phyloP scores from a whole-genome alignment of 2,888 invertebrate species.

The Chaitophorus viminalis region DNA sequence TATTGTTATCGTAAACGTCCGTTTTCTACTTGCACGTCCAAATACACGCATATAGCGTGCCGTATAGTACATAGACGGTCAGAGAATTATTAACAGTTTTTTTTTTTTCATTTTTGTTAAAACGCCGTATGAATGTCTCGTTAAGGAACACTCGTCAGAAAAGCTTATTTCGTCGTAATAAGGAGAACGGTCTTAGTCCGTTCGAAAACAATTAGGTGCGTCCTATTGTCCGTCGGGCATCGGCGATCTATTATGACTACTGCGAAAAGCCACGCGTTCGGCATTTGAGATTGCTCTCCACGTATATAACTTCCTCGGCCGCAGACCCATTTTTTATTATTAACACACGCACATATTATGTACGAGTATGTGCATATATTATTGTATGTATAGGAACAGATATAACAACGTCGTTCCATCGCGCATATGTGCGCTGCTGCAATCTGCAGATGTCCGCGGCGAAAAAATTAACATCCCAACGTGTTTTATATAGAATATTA shows the following conservation, averaged over 20 bases:
- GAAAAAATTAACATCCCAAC: neutral
- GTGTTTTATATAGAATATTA: neutral
- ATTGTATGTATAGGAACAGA: neutral
- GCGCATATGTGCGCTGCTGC: too few relatives aligned
- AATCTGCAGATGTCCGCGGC: neutral
- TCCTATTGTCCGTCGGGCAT: neutral
- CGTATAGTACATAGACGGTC: neutral
- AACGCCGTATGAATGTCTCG: slow-evolving; percentile 39
- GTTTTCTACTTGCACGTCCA: slow-evolving; percentile 28
- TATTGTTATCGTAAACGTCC: slow-evolving; percentile 50
- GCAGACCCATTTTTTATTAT: neutral
- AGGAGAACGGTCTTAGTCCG: neutral
- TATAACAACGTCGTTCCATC: neutral
- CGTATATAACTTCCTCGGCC: neutral
- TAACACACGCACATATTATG: neutral
- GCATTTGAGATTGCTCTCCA: neutral
- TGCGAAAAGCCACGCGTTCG: neutral
- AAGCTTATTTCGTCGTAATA: neutral
- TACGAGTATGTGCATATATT: neutral
- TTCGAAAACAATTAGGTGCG: neutral
- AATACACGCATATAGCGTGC: neutral
- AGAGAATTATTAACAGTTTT: slow-evolving; percentile 34
- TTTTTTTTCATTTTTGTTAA: slow-evolving; percentile 25
- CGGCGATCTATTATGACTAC: neutral
- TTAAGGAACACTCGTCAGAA: neutral